These are phyloP conservation scores for Eutolmus rufibarbis DNA, from an alignment of 2,888 invertebrate species.

Conservation along the genomic window DNA sequence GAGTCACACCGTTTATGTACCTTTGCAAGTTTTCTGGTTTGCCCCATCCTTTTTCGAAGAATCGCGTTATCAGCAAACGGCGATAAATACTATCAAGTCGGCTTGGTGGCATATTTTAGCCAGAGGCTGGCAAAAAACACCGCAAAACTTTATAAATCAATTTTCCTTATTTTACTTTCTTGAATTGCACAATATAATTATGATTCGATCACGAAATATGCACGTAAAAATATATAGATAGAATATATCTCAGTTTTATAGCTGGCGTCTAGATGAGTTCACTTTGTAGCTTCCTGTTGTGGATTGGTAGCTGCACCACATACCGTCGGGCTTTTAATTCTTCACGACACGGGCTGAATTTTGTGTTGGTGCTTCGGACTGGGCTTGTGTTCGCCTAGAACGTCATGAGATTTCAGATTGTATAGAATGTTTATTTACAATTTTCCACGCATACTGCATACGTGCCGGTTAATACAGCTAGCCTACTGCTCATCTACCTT, in stretches of 20 bases:
- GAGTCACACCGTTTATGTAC: constrained; percentile 64
- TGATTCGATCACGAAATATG: background rate
- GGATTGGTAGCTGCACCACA: background rate
- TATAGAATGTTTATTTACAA: constrained; percentile 5
- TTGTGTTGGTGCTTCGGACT: background rate
- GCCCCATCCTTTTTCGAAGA: constrained; percentile 98
- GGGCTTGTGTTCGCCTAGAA: background rate
- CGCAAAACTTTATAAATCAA: background rate
- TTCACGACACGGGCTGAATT: background rate
- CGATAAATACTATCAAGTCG: constrained; percentile 83
- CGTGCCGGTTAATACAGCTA: background rate
- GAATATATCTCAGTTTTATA: background rate
- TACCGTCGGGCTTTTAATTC: background rate
- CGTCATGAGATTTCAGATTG: background rate
- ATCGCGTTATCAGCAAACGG: constrained; percentile 84
- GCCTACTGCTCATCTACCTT: background rate
- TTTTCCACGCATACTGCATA: background rate
- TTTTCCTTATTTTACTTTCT: background rate
- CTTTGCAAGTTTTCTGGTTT: constrained; percentile 88
- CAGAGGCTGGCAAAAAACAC: background rate
- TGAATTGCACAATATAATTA: background rate
- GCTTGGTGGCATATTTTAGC: constrained; percentile 66
- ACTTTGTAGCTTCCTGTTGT: background rate
- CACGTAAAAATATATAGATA: background rate
- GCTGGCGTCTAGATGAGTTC: background rate